phyloP scores from a whole-genome alignment of 2,113 vertebrate genomes.

The Mirounga angustirostris region DNA sequence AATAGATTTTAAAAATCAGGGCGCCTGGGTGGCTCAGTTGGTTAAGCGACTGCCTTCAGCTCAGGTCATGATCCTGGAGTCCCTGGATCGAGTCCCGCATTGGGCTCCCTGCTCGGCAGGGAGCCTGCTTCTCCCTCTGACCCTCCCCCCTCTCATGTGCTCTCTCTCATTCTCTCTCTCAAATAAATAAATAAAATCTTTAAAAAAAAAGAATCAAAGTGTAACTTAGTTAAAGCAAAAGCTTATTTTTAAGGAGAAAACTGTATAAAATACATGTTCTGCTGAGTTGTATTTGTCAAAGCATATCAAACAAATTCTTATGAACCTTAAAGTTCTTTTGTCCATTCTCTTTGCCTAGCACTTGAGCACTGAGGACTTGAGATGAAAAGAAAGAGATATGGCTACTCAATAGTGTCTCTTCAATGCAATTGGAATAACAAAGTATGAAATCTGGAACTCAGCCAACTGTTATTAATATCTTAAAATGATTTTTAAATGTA shows the following conservation, averaged over 20 bases:
- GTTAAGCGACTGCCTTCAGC: too few relatives aligned
- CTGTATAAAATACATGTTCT: constrained; percentile 77
- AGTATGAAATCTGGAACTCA: constrained; percentile 74
- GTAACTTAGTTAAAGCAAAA: constrained; percentile 61
- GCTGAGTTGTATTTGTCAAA: constrained; percentile 78
- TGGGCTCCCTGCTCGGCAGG: too few relatives aligned
- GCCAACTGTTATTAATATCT: constrained; percentile 61
- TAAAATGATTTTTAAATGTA: constrained; percentile 63
- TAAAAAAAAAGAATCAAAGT: constrained; percentile 64
- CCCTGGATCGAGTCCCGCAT: too few relatives aligned
- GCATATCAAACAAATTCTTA: constrained; percentile 72
- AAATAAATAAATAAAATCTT: too few relatives aligned
- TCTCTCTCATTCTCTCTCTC: too few relatives aligned
- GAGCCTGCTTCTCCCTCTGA: too few relatives aligned
- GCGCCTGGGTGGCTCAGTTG: too few relatives aligned
- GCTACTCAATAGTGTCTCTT: constrained; percentile 62
- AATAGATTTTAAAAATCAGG: constrained; percentile 68
- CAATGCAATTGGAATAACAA: constrained; percentile 51
- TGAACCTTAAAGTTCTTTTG: constrained; percentile 64
- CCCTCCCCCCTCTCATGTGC: too few relatives aligned
- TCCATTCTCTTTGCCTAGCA: constrained; percentile 66
- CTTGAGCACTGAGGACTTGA: constrained; percentile 63
- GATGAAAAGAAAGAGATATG: constrained; percentile 71
- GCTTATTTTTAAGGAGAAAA: constrained; percentile 56
- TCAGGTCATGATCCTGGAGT: too few relatives aligned